Percentiles rank a stretch among this genome's conserved stretches.
phyloP scores from a whole-genome alignment of 2,113 vertebrate species.

The Myotis brandtii region DNA sequence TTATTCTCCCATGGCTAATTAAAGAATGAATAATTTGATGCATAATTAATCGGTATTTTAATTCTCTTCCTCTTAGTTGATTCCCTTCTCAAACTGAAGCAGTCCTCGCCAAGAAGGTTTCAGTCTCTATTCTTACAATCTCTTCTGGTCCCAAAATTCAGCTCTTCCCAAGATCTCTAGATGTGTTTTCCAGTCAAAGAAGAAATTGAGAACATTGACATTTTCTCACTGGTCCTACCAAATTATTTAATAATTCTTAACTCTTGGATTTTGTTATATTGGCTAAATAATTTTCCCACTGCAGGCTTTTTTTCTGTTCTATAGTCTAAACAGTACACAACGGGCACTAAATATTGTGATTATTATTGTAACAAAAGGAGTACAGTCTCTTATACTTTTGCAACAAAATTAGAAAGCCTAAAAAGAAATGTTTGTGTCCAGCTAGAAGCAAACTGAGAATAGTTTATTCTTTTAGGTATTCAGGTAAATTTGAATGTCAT shows the following conservation, averaged over 20 bases:
- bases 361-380: constrained; percentile 20
- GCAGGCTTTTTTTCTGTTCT: constrained; percentile 41
- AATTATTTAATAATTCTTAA: constrained; percentile 61
- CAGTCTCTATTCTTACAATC: not conserved
- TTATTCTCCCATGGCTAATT: not conserved
- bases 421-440: not conserved
- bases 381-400: not conserved
- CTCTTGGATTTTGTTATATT: constrained; percentile 35
- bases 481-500: not conserved
- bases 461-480: not conserved
- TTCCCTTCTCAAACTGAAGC: not conserved
- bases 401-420: constrained; percentile 18
- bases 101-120: not conserved
- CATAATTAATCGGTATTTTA: not conserved
- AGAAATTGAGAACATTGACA: constrained; percentile 49
- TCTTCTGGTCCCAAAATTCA: not conserved
- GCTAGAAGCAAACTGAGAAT: not conserved
- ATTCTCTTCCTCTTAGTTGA: not conserved
- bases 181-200: constrained; percentile 14
- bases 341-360: not conserved
- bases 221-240: constrained; percentile 51
- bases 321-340: not conserved
- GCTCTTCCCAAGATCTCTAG: not conserved
- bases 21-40: not conserved
- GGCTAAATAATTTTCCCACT: constrained; percentile 36